Conservation (phyloP, 2,888 invertebrate genomes). For the Saturnia pavonia region DNA sequence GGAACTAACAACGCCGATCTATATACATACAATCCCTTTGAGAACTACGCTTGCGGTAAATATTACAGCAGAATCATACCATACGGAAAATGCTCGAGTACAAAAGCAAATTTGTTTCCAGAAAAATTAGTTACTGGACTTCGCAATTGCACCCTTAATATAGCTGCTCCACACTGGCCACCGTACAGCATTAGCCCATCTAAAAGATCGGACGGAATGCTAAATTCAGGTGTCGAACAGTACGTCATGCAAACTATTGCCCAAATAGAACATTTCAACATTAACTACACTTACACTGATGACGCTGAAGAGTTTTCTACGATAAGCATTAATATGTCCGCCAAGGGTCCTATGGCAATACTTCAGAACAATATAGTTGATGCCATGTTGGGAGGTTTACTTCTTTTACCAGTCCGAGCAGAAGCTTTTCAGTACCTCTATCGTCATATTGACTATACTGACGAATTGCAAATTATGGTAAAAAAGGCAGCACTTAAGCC, state of each 20-base stretch:
- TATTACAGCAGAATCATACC: conserved; percentile 46
- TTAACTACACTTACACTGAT: conserved; percentile 42
- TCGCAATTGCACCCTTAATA: conserved; percentile 50
- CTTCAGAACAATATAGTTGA: conserved; percentile 38
- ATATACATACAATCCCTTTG: conserved; percentile 59
- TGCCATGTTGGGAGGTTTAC: conserved; percentile 39
- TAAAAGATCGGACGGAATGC: conserved; percentile 14
- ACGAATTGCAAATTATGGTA: conserved; percentile 49
- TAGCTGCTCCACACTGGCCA: conserved; percentile 48
- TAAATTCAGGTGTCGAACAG: conserved; percentile 40
- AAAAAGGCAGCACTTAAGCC: conserved; percentile 39
- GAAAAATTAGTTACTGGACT: conserved; percentile 46
- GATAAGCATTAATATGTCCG: conserved; percentile 40
- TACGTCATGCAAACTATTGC: conserved; percentile 46
- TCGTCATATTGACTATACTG: conserved; percentile 44
- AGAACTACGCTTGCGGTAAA: conserved; percentile 59
- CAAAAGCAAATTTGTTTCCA: conserved; percentile 37
- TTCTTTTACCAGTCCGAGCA: conserved; percentile 36
- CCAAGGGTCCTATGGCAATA: conserved; percentile 38
- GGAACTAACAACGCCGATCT: conserved; percentile 41
- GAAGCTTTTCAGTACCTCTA: conserved; percentile 42
- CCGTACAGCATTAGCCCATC: conserved; percentile 46
- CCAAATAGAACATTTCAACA: conserved; percentile 44
- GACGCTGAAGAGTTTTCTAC: conserved; percentile 39
- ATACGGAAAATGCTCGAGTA: conserved; percentile 47